Evolutionary conservation across 2,888 invertebrate genomes (phyloP), one percentile per base, ranked within the genome.

Genomic region (Acheta domesticus): DNA sequence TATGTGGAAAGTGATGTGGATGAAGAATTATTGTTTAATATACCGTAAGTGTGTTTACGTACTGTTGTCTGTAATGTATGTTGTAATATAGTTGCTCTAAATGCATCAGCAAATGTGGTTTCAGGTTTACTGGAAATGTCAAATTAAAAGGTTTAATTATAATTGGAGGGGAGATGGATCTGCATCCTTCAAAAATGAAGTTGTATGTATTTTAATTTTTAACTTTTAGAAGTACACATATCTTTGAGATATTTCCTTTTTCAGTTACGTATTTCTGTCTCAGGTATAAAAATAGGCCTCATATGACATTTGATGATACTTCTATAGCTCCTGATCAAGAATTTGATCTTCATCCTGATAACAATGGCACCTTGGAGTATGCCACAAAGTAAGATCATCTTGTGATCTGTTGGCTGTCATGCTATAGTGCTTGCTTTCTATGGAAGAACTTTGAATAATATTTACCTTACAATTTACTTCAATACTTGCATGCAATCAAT

Each of bases 1-100:
- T 96, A 89, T 90, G 98, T 99, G 0, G 94, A 96, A 87, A 98
- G 98, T 88, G 99, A 99, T 90, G 94, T 92, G 1, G 99, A 99
- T 88, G 95, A 96, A 87, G 99, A 99, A 87, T 88, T 99, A 8
- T 88, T 99, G 3, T 97, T 99, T 86, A 98, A 98, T 86, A 96
- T 99, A 85, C 98, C 98, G 89, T 91, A 86, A 89, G 90, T 89
- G 82, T 77, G 14, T 36, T 36, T 36, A 36, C 36, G 5, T 36
- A 36, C 36, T 36, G 36, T 36, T 36, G 36, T 36, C 36, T 36
- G n/a, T n/a, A 36, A 36, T 36, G 36, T 1, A 5, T 36, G 36
- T 36, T 36, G 36, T 36, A 36, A 36, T 36, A 36, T 36, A 36
- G 36, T 36, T 36, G 36, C 8, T 36, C 36, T 36, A 36, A 36